Percentiles rank a stretch among this genome's conserved stretches.
Conservation (phyloP, 2,888 invertebrate genomes). For the Drosophila anomalata region DNA sequence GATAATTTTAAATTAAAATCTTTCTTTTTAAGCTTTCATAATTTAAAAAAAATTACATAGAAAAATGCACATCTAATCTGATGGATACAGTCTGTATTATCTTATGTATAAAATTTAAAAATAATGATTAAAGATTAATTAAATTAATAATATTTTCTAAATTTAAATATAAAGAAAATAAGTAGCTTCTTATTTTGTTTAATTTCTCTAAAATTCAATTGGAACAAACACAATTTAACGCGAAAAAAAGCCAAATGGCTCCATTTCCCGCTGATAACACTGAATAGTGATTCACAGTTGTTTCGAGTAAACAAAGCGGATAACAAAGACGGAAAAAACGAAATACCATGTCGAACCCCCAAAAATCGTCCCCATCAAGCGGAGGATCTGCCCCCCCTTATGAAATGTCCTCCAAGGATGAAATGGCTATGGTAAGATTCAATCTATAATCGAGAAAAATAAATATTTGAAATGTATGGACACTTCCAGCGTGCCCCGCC, state of each 20-base stretch:
- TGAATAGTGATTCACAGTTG: slow-evolving; percentile 30
- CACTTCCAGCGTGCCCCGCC: slow-evolving; percentile 78
- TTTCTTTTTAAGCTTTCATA: too few species aligned
- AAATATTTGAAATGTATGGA: neutral
- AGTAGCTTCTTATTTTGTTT: too few species aligned
- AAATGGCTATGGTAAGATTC: slow-evolving; percentile 56
- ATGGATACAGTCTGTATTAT: too few species aligned
- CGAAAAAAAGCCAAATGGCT: slow-evolving; percentile 1
- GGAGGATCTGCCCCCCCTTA: slow-evolving; percentile 43
- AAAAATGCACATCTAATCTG: neutral
- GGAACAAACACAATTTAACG: neutral
- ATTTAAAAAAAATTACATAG: too few species aligned
- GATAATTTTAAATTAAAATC: neutral
- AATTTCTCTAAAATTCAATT: too few species aligned
- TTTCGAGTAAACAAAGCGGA: slow-evolving; percentile 61
- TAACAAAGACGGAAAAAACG: slow-evolving; percentile 10
- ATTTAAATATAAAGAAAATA: too few species aligned
- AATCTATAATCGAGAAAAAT: neutral
- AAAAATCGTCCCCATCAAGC: slow-evolving; percentile 14
- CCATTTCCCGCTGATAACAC: slow-evolving; percentile 27
- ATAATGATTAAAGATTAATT: too few species aligned
- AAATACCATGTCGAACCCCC: slow-evolving; percentile 44
- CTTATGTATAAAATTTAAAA: too few species aligned
- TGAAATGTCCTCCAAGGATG: slow-evolving; percentile 19
- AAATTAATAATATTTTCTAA: too few species aligned